A percentile compares a stretch with the other conserved stretches of the same genome.
Evolutionary conservation across 2,113 vertebrate species (phyloP).

Genomic region (Bagarius yarrelli): DNA sequence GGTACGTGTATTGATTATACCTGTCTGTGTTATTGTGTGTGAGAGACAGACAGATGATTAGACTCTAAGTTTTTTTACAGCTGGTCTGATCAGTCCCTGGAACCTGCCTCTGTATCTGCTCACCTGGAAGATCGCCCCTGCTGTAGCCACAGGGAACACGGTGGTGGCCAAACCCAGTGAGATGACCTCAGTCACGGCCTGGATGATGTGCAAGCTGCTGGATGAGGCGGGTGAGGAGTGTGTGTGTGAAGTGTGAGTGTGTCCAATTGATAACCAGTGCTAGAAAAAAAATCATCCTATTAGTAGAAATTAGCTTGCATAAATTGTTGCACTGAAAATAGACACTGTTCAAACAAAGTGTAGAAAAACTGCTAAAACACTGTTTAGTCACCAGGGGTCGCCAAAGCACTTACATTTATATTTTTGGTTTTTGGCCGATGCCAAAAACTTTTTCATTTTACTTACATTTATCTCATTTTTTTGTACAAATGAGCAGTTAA

Average conservation of each 20-base stretch:
- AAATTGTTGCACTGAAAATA: too few relatives aligned
- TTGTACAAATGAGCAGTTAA: too few relatives aligned
- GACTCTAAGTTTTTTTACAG: conserved; percentile 60
- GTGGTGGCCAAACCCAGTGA: conserved; percentile 97
- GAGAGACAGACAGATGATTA: conserved; percentile 44
- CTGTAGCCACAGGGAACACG: conserved; percentile 87
- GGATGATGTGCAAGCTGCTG: conserved; percentile 82
- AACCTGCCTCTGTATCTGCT: conserved; percentile 92
- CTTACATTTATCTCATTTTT: too few relatives aligned
- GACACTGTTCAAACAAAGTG: too few relatives aligned
- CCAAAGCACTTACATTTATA: too few relatives aligned
- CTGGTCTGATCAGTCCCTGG: conserved; percentile 96
- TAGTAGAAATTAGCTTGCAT: too few relatives aligned
- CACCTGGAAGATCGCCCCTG: conserved; percentile 97
- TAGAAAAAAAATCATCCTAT: neutral
- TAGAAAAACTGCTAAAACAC: too few relatives aligned
- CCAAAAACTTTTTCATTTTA: too few relatives aligned
- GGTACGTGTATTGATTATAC: conserved; percentile 72
- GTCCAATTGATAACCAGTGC: neutral
- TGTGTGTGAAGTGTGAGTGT: conserved; percentile 2
- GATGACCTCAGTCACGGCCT: conserved; percentile 94
- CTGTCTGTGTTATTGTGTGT: conserved; percentile 66
- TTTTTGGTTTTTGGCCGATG: too few relatives aligned
- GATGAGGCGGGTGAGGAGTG: neutral
- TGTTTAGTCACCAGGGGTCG: too few relatives aligned